Evolutionary conservation across 2,888 invertebrate species (phyloP).

Genomic region (Anagyrus pseudococci): DNA sequence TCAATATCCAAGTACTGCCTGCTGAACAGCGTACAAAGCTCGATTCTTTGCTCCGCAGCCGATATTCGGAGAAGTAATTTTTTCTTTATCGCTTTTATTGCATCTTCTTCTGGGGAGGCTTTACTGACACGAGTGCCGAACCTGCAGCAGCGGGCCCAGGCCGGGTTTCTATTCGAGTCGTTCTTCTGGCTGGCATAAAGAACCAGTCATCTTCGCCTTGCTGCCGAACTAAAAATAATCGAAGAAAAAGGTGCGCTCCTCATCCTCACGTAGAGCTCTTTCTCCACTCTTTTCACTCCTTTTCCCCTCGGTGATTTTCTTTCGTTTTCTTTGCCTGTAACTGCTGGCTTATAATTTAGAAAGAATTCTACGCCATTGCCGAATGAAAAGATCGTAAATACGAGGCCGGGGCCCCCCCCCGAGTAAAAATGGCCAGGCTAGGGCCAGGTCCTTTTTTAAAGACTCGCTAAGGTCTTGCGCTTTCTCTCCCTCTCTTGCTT

Average conservation of each 20-base stretch:
- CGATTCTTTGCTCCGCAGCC: too few species aligned
- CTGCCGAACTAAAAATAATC: background rate
- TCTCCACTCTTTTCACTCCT: background rate
- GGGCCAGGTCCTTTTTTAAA: too few species aligned
- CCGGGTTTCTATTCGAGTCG: background rate
- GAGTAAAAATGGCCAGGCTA: background rate
- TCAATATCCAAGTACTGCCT: too few species aligned
- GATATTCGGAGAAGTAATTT: conserved; percentile 25
- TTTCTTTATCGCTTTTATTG: conserved; percentile 30
- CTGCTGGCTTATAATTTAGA: background rate
- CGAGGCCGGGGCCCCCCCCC: background rate
- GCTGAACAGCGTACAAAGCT: too few species aligned
- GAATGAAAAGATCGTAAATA: conserved; percentile 22
- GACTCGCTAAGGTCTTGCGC: background rate
- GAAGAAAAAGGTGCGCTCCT: background rate
- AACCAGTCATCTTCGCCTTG: background rate
- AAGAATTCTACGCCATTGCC: background rate
- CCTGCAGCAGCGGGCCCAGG: too few species aligned
- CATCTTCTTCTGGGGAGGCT: background rate
- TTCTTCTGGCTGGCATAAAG: background rate
- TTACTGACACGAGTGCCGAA: too few species aligned
- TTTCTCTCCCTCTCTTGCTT: background rate
- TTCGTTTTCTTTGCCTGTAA: too few species aligned
- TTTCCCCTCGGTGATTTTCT: background rate
- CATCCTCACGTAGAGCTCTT: background rate